Base-by-base conservation (phyloP, 2,797 vertebrate genomes). In the Myiotriccus ornatus region DNA sequence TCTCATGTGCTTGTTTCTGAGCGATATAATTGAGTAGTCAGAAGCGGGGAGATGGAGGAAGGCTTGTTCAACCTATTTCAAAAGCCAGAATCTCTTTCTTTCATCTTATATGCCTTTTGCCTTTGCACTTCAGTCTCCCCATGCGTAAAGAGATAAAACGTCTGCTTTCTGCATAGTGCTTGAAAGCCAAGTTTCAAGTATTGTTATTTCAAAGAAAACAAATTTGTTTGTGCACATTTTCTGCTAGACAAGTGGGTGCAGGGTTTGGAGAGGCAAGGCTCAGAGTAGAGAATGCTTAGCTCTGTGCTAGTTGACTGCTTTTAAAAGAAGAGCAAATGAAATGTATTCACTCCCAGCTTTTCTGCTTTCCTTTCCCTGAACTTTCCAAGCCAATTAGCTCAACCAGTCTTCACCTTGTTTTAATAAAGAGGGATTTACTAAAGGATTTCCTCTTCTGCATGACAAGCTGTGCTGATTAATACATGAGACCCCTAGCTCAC, bases 311-410 rank as follows among this genome's bases (percentile, higher is more conserved):
- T 1, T 95, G 83, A 87, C 79, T 77, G 84, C 52, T 95, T 89
- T 94, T 71, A 87, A 91, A 93, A 93, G 87, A 85, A 62, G 46
- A 91, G 47, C 25, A 80, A 87, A 84, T 60, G 12, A 92, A 91
- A 94, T 35, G 16, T 47, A 87, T 76, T 91, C 71, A 70, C 80
- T 69, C 76, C 22, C 52, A 90, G 47, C 68, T 93, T 94, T 93
- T 82, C 78, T 73, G 77, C 87, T 93, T 90, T 82, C 37, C 74
- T 94, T 87, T 67, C 69, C 88, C 63, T 78, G 81, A 94, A 87
- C 67, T 69, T 91, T 82, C 43, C 27, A 94, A 93, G 81, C 90
- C 94, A 97, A 96, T 97, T 96, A 97, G 55, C 74, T 68, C 64
- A 96, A 87, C 27, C 59, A 75, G 53, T 73, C 78, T 89, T 93